Base-by-base conservation (phyloP, 2,888 invertebrate genomes). In the Aspidiotus rigidus region DNA sequence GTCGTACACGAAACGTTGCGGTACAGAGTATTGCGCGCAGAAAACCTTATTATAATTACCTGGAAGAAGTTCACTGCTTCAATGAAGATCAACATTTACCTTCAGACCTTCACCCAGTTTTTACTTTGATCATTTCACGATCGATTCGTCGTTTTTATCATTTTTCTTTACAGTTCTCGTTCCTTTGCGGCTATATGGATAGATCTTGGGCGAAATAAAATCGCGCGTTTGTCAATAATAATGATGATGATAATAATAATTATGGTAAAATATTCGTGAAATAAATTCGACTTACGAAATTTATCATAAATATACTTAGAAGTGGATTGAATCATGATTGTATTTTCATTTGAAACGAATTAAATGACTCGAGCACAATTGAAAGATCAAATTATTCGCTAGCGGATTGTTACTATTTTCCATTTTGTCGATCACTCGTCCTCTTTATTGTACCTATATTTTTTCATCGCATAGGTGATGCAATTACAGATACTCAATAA, bases 11-110 rank as follows among this genome's bases (percentile, higher is more conserved):
- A 49, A 11, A 49, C 49, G n/a, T 49, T 49, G 49, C 49, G 49
- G 49, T 13, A 49, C n/a, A 2, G 28, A 28, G 28, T 28, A 28
- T 28, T 28, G 28, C 28, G 28, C 28, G 28, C 5, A 28, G 28
- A 28, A 28, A 28, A 28, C 28, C 28, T 13, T 54, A 64, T 55
- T 64, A 54, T 64, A 64, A 64, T 64, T 64, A 64, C 64, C 64
- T 64, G 64, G 64, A 62, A 64, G 64, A 64, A 64, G 64, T 64
- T 64, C 64, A 64, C 54, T 55, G 64, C 55, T 64, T 64, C 40
- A 55, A 17, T 57, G 16, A 57, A 15, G 57, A 64, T 55, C 54
- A 64, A 55, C 64, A 55, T 64, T 64, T 64, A 64, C 64, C 64
- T 64, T 64, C 64, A 55, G 54, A 64, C 64, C 64, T 64, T 64